These are phyloP conservation scores for Threskiornis aethiopicus DNA, from an alignment of 2,797 vertebrate species.

Conservation along the genomic window DNA sequence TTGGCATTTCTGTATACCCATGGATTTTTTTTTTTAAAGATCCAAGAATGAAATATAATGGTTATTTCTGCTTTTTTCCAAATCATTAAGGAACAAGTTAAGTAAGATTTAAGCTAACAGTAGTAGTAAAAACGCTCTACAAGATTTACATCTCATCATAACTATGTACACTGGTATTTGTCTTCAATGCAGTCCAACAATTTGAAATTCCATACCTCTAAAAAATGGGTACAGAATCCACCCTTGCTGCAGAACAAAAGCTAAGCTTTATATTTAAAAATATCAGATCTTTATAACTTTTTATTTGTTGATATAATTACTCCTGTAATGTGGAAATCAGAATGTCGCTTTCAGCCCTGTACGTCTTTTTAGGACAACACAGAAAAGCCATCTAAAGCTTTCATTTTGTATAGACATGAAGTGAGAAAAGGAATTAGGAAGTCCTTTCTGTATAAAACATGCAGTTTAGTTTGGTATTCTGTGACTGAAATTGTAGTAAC, in stretches of 20 bases:
- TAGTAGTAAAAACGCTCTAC: neutral
- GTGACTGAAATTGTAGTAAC: neutral
- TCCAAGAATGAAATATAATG: neutral
- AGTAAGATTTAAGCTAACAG: neutral
- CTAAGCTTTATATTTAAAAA: neutral
- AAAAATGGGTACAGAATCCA: neutral
- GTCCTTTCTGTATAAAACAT: neutral
- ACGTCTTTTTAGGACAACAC: neutral
- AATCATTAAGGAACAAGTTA: neutral
- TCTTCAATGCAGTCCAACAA: neutral
- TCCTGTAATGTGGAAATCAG: neutral
- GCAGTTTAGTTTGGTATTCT: neutral
- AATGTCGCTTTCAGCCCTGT: neutral
- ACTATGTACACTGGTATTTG: neutral
- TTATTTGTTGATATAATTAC: neutral
- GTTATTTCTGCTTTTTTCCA: neutral
- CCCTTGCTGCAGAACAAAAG: neutral
- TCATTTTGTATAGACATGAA: neutral
- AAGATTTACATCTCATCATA: neutral
- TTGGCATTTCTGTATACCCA: neutral
- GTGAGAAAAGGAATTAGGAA: neutral
- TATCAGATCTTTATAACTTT: neutral
- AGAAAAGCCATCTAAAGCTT: neutral
- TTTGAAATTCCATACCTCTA: neutral
- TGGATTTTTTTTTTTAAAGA: neutral